Evolutionary conservation across 2,888 invertebrate species (phyloP), one percentile per base, ranked within the genome.

Genomic region (Nycteola revayana): DNA sequence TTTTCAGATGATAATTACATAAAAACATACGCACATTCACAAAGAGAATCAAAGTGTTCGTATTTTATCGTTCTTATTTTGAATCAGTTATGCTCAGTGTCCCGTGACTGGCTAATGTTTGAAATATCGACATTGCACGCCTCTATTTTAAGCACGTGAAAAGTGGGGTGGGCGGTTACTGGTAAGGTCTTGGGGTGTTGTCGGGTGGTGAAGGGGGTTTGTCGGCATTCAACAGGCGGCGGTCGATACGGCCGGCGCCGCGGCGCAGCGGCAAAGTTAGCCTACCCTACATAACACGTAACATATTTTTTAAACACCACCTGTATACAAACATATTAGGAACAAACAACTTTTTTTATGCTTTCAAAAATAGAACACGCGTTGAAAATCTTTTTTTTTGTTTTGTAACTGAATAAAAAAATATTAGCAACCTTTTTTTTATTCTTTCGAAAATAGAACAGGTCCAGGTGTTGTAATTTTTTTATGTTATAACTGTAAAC

Each of bases 81-180:
- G 42, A 60, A 64, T 64, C 57, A 61, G 54, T 59, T 42, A 60
- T 58, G 67, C 65, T 67, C 62, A 75, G 67, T 74, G 75, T 75
- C 74, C 75, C 73, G 66, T 72, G 61, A 60, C 56, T 65, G 70
- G 78, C 73, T 77, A 82, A 81, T 84, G 76, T 80, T 76, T 81
- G 75, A 76, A 84, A 85, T 81, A 86, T 86, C 84, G 86, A 82
- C 82, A 84, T 72, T 75, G 75, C 77, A 77, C 73, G 77, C 71
- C 79, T 80, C 84, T 87, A 87, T 87, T 87, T 87, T 86, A 76
- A 84, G 83, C 84, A 84, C 78, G 82, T 86, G 84, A 85, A 85
- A 85, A 81, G 78, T 79, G 67, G 66, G 66, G 64, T 62, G 75
- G 75, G 73, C 71, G 68, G 64, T n/a, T 64, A 63, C 61, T 71